Base-by-base conservation (phyloP, 2,888 invertebrate genomes). In the Phyllotreta cruciferae region DNA sequence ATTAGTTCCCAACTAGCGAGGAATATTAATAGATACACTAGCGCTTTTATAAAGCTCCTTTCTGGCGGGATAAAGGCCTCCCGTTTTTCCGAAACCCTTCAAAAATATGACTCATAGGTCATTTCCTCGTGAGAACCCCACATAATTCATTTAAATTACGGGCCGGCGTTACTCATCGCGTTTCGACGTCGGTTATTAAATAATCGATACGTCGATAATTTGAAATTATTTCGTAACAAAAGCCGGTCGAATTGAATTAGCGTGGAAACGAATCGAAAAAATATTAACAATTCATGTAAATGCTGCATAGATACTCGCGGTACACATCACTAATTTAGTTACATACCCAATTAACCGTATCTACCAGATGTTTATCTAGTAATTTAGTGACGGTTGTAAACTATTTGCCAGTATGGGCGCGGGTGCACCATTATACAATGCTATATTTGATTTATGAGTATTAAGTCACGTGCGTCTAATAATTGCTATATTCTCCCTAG, bases 91-190 rank as follows among this genome's bases (percentile, higher is more conserved):
- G 58, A 58, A 58, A 41, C 58, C 58, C 50, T 58, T 58, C 50
- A 45, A 50, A 11, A 35, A 36, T 24, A 41, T 58, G 58, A 58
- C 50, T 58, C 58, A 58, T 58, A 58, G 58, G 60, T 64, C 56
- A 64, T 64, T 60, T 64, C 64, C 60, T 60, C 37, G 14, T 39
- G 39, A 58, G 49, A 52, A 35, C 56, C 57, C 62, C 47, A 52
- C 55, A 53, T 62, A 57, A 52, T 60, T 60, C 60, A 56, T 64
- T 60, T 56, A 56, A 60, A 64, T 56, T 64, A 60, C 56, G 35
- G 56, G 4, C 56, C n/a, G n/a, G 53, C 10, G 53, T 64, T 64
- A 64, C 60, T 64, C 64, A 64, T 64, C 60, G 56, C 4, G 34
- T 38, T 39, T 45, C 50, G 57, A 11, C 39, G 38, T 57, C 49